A percentile compares a stretch with the other conserved stretches of the same genome.
These are phyloP conservation scores for Choloepus hoffmanni DNA, from an alignment of 2,113 vertebrate species.

Conservation along the genomic window DNA sequence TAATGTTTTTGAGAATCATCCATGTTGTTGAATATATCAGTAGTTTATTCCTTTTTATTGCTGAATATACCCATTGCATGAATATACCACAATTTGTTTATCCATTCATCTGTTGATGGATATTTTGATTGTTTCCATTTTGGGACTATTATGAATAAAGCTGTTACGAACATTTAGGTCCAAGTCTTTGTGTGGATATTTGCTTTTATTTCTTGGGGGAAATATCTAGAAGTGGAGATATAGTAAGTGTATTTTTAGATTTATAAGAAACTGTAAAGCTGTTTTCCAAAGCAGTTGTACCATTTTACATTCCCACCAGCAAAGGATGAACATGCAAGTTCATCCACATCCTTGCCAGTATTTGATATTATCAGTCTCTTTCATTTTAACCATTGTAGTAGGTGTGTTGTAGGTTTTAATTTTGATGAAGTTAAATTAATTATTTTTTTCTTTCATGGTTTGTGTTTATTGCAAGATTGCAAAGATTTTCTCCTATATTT, in stretches of 20 bases:
- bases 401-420: background rate
- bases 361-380: background rate
- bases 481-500: background rate
- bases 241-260: background rate
- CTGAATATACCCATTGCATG: background rate
- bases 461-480: background rate
- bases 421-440: constrained; percentile 38
- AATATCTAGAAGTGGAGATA: background rate
- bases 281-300: background rate
- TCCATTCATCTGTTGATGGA: background rate
- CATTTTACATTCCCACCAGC: too few species aligned
- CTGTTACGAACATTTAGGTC: background rate
- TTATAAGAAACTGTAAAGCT: background rate
- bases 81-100: background rate
- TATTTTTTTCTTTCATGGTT: background rate
- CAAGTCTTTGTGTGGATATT: background rate
- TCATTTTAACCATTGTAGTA: background rate
- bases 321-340: background rate
- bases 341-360: background rate
- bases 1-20: background rate
- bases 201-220: constrained; percentile 16
- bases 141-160: constrained; percentile 23
- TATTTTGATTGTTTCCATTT: constrained; percentile 4
- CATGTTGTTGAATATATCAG: background rate
- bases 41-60: background rate